These are phyloP conservation scores for Gadus chalcogrammus DNA, from an alignment of 2,113 vertebrate genomes.

Conservation along the genomic window DNA sequence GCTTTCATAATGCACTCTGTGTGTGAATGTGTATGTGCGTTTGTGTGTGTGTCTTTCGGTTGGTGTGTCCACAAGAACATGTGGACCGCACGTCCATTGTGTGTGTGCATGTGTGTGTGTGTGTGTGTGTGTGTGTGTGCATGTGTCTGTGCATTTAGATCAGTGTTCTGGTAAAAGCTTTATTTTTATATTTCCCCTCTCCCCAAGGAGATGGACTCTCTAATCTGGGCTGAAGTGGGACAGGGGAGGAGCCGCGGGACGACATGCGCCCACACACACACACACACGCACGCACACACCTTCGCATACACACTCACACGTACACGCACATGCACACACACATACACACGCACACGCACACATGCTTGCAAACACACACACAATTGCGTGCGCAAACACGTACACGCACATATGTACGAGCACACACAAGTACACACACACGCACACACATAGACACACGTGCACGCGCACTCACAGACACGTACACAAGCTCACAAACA, in stretches of 20 bases:
- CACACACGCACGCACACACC: background rate
- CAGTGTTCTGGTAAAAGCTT: slow-evolving; percentile 62
- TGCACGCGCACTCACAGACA: too few species aligned
- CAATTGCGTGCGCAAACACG: background rate
- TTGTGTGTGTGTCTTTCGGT: slow-evolving; percentile 35
- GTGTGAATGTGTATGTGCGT: slow-evolving; percentile 10
- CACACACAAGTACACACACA: background rate
- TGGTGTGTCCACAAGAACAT: slow-evolving; percentile 27
- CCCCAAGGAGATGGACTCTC: slow-evolving; percentile 56
- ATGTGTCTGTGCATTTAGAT: slow-evolving; percentile 39
- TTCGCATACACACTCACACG: background rate
- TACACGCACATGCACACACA: too few species aligned
- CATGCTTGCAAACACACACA: too few species aligned
- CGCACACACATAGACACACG: background rate
- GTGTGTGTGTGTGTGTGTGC: slow-evolving; percentile 6
- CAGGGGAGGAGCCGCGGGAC: slow-evolving; percentile 45
- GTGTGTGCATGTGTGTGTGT: background rate
- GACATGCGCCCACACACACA: slow-evolving; percentile 12
- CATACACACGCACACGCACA: too few species aligned
- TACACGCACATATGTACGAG: background rate
- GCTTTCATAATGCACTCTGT: slow-evolving; percentile 42
- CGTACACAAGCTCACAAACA: background rate
- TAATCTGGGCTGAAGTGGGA: slow-evolving; percentile 67
- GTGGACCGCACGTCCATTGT: too few species aligned
- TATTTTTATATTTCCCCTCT: slow-evolving; percentile 65